Percentiles rank a stretch among this genome's conserved stretches.
These are phyloP conservation scores for Diglossa brunneiventris DNA, from an alignment of 2,113 vertebrate species.

Conservation along the genomic window DNA sequence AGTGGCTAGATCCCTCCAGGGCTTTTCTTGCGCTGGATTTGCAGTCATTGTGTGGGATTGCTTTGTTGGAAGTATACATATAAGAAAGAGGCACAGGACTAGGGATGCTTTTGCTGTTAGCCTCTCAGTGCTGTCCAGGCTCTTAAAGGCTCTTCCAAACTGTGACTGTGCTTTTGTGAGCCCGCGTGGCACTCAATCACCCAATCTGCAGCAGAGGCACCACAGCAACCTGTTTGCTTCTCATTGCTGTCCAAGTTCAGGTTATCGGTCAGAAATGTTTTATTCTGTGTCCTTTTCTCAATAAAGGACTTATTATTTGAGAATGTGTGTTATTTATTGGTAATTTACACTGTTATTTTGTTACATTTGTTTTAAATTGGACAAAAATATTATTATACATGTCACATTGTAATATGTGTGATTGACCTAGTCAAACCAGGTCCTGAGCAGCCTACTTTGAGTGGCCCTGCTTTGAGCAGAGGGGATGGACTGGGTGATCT, in stretches of 20 bases:
- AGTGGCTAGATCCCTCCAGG: neutral
- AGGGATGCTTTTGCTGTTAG: neutral
- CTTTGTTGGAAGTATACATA: neutral
- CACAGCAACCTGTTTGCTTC: neutral
- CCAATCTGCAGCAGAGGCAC: neutral
- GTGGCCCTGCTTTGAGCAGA: neutral
- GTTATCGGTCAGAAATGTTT: neutral
- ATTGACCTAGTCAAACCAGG: neutral
- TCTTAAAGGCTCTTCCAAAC: neutral
- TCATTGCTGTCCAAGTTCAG: neutral
- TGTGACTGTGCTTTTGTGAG: accelerated
- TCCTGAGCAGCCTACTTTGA: neutral
- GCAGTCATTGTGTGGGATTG: neutral
- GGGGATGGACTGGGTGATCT: neutral
- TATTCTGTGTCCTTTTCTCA: neutral
- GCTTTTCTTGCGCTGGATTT: accelerated
- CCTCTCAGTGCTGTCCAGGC: neutral
- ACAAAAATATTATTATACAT: neutral
- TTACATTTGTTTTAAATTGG: neutral
- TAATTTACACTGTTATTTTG: neutral
- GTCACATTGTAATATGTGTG: neutral
- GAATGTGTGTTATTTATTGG: neutral
- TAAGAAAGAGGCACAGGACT: neutral
- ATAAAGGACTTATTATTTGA: neutral
- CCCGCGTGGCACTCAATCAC: accelerated